Evolutionary conservation across 2,113 vertebrate species (phyloP), one percentile per base, ranked within the genome.

Genomic region (Zingel zingel): DNA sequence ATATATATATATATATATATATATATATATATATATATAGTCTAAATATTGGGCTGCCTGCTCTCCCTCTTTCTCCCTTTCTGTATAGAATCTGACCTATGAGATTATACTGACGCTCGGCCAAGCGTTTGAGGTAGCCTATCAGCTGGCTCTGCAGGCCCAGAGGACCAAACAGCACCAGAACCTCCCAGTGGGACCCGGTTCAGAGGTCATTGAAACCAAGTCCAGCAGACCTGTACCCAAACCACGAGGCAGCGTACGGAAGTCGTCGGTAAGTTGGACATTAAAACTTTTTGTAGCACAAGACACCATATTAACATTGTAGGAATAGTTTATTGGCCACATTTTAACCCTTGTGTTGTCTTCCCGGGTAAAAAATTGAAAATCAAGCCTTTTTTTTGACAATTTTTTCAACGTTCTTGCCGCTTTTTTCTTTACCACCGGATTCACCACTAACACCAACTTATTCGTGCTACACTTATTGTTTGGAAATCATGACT

Each of bases 51-150:
- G 25, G 3, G 3, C n/a, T 65, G 25, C 6, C 21, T 82, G 54
- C 8, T 70, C 71, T 36, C 7, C 23, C 12, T 79, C 36, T 64
- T 36, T 54, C 30, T 36, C 36, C 11, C 7, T 21, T 16, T 62
- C 27, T 50, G 50, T 25, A 11, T 0, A 99, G 98, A 99, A 97
- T 89, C 94, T 99, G 94, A 98, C 98, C 0, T 99, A 99, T 19
- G 98, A 99, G 96, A 99, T 99, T 85, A 99, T 99, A 91, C 95
- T 99, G 92, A 99, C 98, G 0, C 72, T 99, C 89, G 98, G 98
- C 25, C 98, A 99, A 94, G 98, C 98, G 0, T 99, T 99, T 0
- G 98, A 99, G 92, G 98, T 99, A 13, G 98, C 98, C 87, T 99
- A 99, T 94, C 98, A 99, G 95, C 96, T 99, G 83, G 98, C 98